Base-by-base conservation (phyloP, 2,113 vertebrate genomes). In the Cephalopterus ornatus region DNA sequence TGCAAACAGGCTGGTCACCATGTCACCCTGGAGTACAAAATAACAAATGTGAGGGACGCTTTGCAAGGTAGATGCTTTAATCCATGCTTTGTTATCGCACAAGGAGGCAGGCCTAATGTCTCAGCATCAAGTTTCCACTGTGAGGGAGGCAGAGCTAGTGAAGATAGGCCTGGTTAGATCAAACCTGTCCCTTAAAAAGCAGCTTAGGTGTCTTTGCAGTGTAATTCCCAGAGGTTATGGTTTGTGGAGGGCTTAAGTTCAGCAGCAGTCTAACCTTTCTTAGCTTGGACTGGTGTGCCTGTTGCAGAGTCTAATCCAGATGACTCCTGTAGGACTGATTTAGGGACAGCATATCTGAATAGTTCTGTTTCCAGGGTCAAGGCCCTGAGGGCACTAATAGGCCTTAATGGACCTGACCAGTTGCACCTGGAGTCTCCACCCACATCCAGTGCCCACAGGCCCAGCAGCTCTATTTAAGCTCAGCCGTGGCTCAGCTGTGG, bases 401-500 rank as follows among this genome's bases (percentile, higher is more conserved):
- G 33, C 41, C 21, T 58, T 49, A 67, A 58, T n/a, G 33, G 33
- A n/a, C 27, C 30, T 76, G 49, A 90, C 22, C 28, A 73, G 19
- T 19, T 82, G 58, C 32, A 89, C 15, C 35, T 75, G 66, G 21
- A 32, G 14, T 58, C 37, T 89, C 44, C 35, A 71, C 19, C 44
- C 32, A 49, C 22, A 11, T 27, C 30, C 15, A 76, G 24, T 65
- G 28, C 49, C 37, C 52, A 35, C 50, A 18, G 33, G 14, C 19
- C 39, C 44, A 49, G 72, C 50, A 81, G 13, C 8, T 61, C 62
- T 75, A 39, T 59, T 94, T 85, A 82, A 89, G 14, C 11, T 75
- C 52, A 78, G 28, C 20, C 18, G 1, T 19, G 23, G 5, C 0
- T 32, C 0, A 32, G 0, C 0, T 32, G 0, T 6, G 0, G 5